Conservation (phyloP, 2,113 vertebrate genomes). For the Brienomyrus longianalis region DNA sequence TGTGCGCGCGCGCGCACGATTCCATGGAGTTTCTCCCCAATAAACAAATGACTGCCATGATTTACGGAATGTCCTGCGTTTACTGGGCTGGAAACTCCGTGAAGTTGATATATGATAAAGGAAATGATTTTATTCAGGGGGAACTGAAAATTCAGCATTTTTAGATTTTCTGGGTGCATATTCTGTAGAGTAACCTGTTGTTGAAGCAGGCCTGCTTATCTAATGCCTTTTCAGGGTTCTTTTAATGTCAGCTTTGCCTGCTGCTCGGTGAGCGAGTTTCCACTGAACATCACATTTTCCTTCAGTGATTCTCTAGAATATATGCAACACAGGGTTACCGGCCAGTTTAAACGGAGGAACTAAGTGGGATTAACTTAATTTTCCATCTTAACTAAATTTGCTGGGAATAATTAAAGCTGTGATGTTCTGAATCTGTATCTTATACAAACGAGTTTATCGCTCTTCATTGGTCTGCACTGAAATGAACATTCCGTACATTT, state of each 20-base stretch:
- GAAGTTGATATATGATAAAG: background rate
- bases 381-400: background rate
- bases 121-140: background rate
- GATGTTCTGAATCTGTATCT: no score
- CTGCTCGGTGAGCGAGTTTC: background rate
- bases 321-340: background rate
- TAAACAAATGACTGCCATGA: background rate
- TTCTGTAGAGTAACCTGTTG: background rate
- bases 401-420: background rate
- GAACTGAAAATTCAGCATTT: background rate
- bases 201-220: background rate
- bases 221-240: background rate
- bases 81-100: background rate
- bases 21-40: background rate
- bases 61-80: background rate
- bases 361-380: background rate
- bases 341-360: background rate
- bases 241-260: constrained; percentile 6
- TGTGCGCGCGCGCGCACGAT: rapidly evolving
- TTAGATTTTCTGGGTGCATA: background rate
- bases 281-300: background rate
- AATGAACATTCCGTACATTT: background rate
- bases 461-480: background rate
- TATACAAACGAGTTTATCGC: background rate
- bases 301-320: background rate